Evolutionary conservation across 2,888 invertebrate genomes (phyloP).

Genomic region (Aphodius granarius): DNA sequence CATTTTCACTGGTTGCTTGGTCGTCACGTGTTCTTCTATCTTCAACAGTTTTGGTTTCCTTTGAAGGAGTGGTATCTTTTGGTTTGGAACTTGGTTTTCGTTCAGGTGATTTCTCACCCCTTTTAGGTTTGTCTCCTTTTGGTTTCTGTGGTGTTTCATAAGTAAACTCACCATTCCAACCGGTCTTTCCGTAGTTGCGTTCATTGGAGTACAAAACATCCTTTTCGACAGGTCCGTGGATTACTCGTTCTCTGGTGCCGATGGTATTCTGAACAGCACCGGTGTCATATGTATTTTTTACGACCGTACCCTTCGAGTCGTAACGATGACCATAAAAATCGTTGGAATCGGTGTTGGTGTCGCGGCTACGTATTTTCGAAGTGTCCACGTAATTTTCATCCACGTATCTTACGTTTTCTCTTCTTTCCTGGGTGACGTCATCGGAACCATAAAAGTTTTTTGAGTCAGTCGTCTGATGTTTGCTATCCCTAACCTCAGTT

Average conservation of each 20-base stretch:
- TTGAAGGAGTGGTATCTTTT: too few relatives aligned
- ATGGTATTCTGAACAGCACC: conserved; percentile 50
- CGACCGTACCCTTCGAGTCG: conserved; percentile 44
- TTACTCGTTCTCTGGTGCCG: conserved; percentile 53
- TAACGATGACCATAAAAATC: conserved; percentile 48
- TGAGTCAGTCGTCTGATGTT: not conserved
- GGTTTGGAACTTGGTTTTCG: not conserved
- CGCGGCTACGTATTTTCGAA: conserved; percentile 39
- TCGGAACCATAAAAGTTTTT: conserved; percentile 3
- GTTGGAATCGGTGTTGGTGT: conserved; percentile 42
- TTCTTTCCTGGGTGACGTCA: not conserved
- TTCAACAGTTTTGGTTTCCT: conserved; percentile 1
- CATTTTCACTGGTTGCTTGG: conserved; percentile 14
- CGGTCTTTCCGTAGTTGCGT: conserved; percentile 51
- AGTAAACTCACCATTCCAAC: conserved; percentile 52
- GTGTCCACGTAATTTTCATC: conserved; percentile 44
- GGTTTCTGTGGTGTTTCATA: conserved; percentile 42
- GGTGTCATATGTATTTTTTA: conserved; percentile 48
- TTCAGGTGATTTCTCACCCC: conserved; percentile 7
- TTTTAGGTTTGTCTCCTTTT: conserved; percentile 11
- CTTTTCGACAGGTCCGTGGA: conserved; percentile 54
- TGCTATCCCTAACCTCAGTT: not conserved
- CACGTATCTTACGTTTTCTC: conserved; percentile 33
- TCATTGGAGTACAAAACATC: conserved; percentile 51
- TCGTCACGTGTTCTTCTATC: not conserved